A percentile compares a stretch with the other conserved stretches of the same genome.
Evolutionary conservation across 2,797 vertebrate genomes (phyloP).

Genomic region (Acrossocheilus fasciatus): DNA sequence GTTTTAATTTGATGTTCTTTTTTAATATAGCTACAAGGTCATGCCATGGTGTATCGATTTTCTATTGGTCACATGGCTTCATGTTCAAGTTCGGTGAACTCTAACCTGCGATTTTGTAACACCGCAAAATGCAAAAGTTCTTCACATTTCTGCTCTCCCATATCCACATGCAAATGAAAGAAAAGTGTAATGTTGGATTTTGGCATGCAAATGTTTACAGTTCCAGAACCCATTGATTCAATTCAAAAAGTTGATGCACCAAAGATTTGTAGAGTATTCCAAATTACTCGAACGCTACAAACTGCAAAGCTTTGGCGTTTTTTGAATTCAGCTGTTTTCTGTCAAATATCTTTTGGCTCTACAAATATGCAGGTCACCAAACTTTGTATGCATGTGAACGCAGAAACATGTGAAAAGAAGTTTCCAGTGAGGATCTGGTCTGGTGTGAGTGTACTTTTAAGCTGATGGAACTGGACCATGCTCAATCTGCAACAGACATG

Average conservation of each 20-base stretch:
- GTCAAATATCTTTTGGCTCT: background rate
- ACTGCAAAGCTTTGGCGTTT: background rate
- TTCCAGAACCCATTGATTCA: background rate
- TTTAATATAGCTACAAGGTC: background rate
- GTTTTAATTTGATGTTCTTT: background rate
- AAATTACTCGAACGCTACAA: background rate
- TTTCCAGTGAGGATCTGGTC: background rate
- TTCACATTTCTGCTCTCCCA: background rate
- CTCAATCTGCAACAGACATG: background rate
- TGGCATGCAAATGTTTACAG: too few species aligned
- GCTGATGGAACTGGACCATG: background rate
- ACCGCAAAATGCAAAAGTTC: background rate
- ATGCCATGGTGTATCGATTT: background rate
- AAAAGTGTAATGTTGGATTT: background rate
- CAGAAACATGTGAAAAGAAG: background rate
- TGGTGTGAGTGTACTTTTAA: background rate
- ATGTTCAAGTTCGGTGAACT: background rate
- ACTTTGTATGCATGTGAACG: background rate
- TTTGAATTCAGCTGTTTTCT: background rate
- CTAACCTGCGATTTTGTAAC: background rate
- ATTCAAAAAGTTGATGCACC: background rate
- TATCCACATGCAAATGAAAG: background rate
- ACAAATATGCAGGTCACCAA: background rate
- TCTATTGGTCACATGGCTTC: background rate
- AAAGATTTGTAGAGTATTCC: background rate